A percentile compares a stretch with the other conserved stretches of the same genome.
phyloP scores from a whole-genome alignment of 2,888 invertebrate species.

The Parapristionchus giblindavisi region DNA sequence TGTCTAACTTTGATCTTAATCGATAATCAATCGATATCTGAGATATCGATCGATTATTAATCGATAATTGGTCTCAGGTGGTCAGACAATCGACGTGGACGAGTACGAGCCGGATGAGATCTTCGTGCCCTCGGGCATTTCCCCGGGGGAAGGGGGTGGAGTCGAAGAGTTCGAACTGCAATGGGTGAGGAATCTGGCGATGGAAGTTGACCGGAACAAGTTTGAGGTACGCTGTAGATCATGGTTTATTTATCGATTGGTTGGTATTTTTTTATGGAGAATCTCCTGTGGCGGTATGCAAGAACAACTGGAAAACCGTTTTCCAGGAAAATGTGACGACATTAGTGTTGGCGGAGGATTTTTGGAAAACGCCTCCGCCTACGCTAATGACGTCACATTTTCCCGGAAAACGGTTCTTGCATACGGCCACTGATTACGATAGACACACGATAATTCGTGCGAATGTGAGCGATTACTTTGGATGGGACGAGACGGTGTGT shows the following conservation, averaged over 20 bases:
- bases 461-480: constrained; percentile 2
- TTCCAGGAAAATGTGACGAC: too few species aligned
- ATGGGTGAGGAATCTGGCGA: background rate
- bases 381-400: too few species aligned
- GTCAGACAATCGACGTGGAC: constrained; percentile 6
- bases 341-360: too few species aligned
- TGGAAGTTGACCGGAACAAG: background rate
- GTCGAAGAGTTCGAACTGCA: background rate
- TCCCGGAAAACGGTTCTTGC: too few species aligned
- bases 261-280: too few species aligned
- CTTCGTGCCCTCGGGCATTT: too few species aligned
- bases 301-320: too few species aligned
- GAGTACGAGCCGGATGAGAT: constrained; percentile 13
- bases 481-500: background rate
- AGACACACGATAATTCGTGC: background rate
- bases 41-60: too few species aligned
- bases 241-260: too few species aligned
- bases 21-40: too few species aligned
- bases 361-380: too few species aligned
- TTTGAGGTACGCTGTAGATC: background rate
- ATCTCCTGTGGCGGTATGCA: too few species aligned
- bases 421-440: constrained; percentile 21
- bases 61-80: background rate
- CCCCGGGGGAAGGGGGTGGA: background rate
- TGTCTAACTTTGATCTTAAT: background rate